These are phyloP conservation scores for Lepidurus packardi DNA, from an alignment of 1,140 invertebrate genomes.

Conservation along the genomic window DNA sequence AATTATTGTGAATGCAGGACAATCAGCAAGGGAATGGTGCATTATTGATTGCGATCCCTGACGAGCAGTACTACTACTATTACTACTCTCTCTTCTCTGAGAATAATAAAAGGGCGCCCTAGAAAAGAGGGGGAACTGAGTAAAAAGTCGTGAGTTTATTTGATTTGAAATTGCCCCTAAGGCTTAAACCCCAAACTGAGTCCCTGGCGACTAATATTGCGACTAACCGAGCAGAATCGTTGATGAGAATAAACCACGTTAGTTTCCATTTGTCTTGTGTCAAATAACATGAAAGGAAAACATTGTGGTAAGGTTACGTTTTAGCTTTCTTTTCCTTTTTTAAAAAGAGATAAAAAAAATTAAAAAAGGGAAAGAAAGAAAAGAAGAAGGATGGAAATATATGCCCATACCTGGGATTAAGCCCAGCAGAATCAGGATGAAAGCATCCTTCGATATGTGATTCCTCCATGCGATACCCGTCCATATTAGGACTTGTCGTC, in stretches of 20 bases:
- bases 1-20: not conserved
- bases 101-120: not conserved
- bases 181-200: too few species aligned
- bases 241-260: too few species aligned
- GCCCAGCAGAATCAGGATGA: conserved; percentile 29
- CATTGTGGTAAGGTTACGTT: not conserved
- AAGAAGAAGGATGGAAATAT: not conserved
- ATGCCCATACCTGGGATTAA: conserved; percentile 29
- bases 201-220: too few species aligned
- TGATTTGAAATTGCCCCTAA: too few species aligned
- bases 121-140: not conserved
- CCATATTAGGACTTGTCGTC: conserved; percentile 22
- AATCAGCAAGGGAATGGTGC: conserved; percentile 7
- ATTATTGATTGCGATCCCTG: conserved; percentile 7
- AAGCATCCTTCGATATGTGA: conserved; percentile 31
- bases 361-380: not conserved
- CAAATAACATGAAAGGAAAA: not conserved
- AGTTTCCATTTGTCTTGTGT: not conserved
- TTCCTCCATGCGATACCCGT: not conserved
- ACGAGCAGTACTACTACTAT: not conserved
- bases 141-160: too few species aligned
- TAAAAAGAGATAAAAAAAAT: too few species aligned
- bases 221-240: too few species aligned
- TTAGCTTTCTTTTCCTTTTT: too few species aligned
- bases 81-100: not conserved